Percentiles rank a stretch among this genome's conserved stretches.
Conservation (phyloP, 1,140 invertebrate species). For the Drosophila elegans region DNA sequence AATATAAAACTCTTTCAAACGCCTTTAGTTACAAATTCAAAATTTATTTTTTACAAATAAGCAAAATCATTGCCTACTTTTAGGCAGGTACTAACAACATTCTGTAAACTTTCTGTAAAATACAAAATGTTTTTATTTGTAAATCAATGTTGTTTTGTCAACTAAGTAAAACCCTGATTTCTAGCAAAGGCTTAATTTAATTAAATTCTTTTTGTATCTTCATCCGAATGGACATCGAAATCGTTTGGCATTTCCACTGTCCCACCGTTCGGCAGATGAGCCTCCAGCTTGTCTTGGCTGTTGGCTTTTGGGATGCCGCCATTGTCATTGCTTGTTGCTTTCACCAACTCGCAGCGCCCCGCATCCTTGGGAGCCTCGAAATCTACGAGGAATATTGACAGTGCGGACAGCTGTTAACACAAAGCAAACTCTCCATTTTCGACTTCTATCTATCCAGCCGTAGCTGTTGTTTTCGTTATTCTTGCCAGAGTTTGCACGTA, state of each 20-base stretch:
- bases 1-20: not conserved
- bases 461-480: constrained; percentile 35
- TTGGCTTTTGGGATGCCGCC: constrained; percentile 31
- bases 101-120: too few relatives aligned
- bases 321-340: constrained; percentile 40
- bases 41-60: too few relatives aligned
- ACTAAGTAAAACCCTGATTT: not conserved
- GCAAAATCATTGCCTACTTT: not conserved
- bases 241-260: not conserved
- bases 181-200: not conserved
- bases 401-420: constrained; percentile 65
- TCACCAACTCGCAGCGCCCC: not conserved
- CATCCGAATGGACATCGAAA: not conserved
- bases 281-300: constrained; percentile 29
- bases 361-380: constrained; percentile 7
- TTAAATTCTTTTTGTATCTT: not conserved
- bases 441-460: constrained; percentile 14
- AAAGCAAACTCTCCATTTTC: constrained; percentile 48
- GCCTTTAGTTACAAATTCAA: too few relatives aligned
- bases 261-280: constrained; percentile 6
- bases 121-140: not conserved
- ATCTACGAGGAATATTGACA: constrained; percentile 53
- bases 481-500: constrained; percentile 68
- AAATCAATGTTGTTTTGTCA: not conserved
- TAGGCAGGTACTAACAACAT: not conserved